Base-by-base conservation (phyloP, 2,113 vertebrate genomes). In the Podiceps cristatus region DNA sequence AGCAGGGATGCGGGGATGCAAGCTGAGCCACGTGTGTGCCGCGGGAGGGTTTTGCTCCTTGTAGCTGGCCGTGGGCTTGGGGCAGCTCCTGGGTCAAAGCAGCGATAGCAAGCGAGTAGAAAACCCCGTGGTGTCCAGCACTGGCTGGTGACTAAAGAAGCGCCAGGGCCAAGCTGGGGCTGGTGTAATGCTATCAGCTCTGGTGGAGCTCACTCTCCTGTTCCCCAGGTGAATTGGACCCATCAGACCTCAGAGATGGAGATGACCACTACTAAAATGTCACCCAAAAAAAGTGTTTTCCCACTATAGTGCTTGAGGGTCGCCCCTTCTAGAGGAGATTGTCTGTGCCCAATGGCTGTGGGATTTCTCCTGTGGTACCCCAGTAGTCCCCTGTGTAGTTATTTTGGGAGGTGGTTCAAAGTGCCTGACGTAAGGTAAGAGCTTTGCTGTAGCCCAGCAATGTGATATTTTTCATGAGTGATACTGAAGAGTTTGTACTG, bases 41-140 rank as follows among this genome's bases (percentile, higher is more conserved):
- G 56, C 1, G 0, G 31, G 31, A 86, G 24, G 8, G 11, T 40
- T 79, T 35, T 60, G 69, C 49, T 84, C 68, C 50, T 81, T 62
- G 60, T 42, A 67, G 35, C 60, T 71, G 62, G 25, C 71, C 45
- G 5, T 0, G 0, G 60, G 33, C 53, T 63, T 2, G 0, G 40
- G 31, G 45, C 63, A 91, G 27, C 53, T 78, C 60, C 73, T 59
- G 69, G 23, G 49, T 55, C 66, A 45, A 44, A 79, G 58, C 56
- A 76, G 69, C 3, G 2, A 23, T 10, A 55, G 47, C 44, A 23
- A 50, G 25, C 53, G 25, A 76, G 4, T 18, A 50, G 47, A 72
- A 86, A 59, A 50, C 3, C 9, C 13, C 0, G 0, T 58, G 60
- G 28, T 75, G 25, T 62, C 78, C 49, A 66, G 25, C 31, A 81